Evolutionary conservation across 2,888 invertebrate species (phyloP).

Genomic region (Ptycholaimellus sp.): DNA sequence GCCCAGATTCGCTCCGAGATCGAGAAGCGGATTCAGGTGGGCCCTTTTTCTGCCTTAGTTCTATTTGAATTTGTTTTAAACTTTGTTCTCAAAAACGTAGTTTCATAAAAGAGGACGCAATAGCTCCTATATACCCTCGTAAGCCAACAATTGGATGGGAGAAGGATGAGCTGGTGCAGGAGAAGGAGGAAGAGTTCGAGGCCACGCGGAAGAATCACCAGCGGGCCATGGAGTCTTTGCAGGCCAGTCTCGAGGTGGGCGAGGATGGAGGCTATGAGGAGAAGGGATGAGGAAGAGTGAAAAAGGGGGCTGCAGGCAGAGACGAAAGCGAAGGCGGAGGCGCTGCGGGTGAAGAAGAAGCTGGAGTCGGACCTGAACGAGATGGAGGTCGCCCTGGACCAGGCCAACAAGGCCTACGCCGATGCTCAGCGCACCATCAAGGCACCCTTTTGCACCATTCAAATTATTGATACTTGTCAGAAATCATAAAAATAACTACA

Average conservation of each 20-base stretch:
- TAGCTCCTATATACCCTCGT: constrained; percentile 54
- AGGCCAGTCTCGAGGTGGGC: constrained; percentile 97
- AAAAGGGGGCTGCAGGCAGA: constrained; percentile 81
- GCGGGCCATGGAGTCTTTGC: constrained; percentile 97
- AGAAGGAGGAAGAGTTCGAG: constrained; percentile 99
- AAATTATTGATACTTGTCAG: too few species aligned
- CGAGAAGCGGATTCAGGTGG: constrained; percentile 58
- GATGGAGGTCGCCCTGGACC: constrained; percentile 88
- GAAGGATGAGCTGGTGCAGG: too few species aligned
- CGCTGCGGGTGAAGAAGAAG: constrained; percentile 99
- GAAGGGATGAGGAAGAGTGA: too few species aligned
- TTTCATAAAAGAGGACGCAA: too few species aligned
- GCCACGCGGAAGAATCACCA: constrained; percentile 94
- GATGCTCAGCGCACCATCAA: constrained; percentile 32
- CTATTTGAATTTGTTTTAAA: too few species aligned
- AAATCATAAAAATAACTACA: too few species aligned
- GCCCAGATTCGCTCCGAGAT: constrained; percentile 91
- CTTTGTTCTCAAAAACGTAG: too few species aligned
- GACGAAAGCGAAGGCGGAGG: constrained; percentile 98
- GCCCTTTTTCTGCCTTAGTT: too few species aligned
- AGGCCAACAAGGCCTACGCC: constrained; percentile 59
- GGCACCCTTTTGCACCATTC: too few species aligned
- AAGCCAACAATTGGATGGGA: too few species aligned
- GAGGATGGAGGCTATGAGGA: too few species aligned
- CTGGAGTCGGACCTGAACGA: constrained; percentile 98